Evolutionary conservation across 2,888 invertebrate genomes (phyloP), one percentile per base, ranked within the genome.

Genomic region (Thecophora atra): DNA sequence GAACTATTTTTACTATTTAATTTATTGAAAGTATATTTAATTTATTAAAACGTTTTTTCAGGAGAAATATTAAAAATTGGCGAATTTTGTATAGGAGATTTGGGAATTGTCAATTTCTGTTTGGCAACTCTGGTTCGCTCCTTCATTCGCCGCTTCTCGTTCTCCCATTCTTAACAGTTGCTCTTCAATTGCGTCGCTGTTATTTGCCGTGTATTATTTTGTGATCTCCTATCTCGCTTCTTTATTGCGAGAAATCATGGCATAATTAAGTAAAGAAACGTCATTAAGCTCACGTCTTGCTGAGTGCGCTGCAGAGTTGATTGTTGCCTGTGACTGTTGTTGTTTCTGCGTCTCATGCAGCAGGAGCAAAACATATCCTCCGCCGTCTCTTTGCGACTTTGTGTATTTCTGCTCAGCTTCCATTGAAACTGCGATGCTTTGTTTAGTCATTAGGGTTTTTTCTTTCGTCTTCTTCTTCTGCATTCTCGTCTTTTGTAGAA

Each of bases 181-280:
- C 2, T 8, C 37, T 37, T 37, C 7, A 37, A 6, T 37, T 11
- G 37, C 37, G n/a, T 37, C 2, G 37, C 26, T 15, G 3, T 56
- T 13, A 24, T 56, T 17, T 56, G 11, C 5, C 26, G 3, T 26
- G 17, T 64, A 44, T 47, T 47, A 24, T n/a, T 64, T 64, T 64
- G n/a, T n/a, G n/a, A 24, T 26, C 24, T 63, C 44, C 13, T 64
- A 11, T 64, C 17, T 64, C 15, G 44, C 17, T 26, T 51, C 15
- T 73, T 79, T 79, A 79, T 82, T 80, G 79, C 79, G 77, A 78
- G 77, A 80, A 78, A 82, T 81, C 80, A 80, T 80, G 79, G 80
- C 80, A 81, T 81, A 81, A 81, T 81, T 81, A 81, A 81, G 82
- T 82, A 81, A 81, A 81, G 82, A 82, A 81, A 82, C 80, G 82